Evolutionary conservation across 2,797 vertebrate species (phyloP), one percentile per base, ranked within the genome.

Genomic region (Darevskia mixta): DNA sequence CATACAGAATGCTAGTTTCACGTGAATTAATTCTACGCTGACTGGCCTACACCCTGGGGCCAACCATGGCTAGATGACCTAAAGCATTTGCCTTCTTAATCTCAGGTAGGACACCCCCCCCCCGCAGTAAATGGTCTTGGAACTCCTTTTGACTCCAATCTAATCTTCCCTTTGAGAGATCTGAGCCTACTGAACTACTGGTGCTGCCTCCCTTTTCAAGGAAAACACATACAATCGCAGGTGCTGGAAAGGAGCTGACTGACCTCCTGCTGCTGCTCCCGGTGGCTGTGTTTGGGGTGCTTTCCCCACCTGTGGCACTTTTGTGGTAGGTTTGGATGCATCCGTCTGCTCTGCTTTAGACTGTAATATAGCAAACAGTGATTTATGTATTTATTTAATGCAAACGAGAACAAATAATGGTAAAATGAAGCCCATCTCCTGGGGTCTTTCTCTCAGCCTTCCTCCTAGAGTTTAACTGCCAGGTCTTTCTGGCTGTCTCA

Each of bases 241-340:
- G 17, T 76, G 29, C 29, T 61, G 64, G 43, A 86, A 67, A 82
- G 32, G 32, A 61, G 18, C 20, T 88, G 35, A 93, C 95, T 97
- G 92, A 99, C 98, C 98, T 92, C 98, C 96, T 91, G 90, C 71
- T 82, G 98, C 97, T 91, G 97, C 97, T 93, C 97, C 96, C 79
- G 97, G 97, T 8, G 97, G 92, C 87, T 97, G 96, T 1, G 94
- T 95, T 23, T 96, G 95, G 0, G 98, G 96, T 4, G 91, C 96
- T 97, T 98, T 98, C 83, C 95, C 97, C 4, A 95, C 96, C 92
- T 95, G 96, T 87, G 96, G 95, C 80, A 93, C 94, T 95, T 98
- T 98, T n/a, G 96, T 92, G 92, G 97, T 69, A 38, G 97, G 94
- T 95, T 97, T 97, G 93, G 97, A 91, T 15, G 95, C 75, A 35